Evolutionary conservation across 2,888 invertebrate genomes (phyloP), one percentile per base, ranked within the genome.

Genomic region (Capitulum mitella): DNA sequence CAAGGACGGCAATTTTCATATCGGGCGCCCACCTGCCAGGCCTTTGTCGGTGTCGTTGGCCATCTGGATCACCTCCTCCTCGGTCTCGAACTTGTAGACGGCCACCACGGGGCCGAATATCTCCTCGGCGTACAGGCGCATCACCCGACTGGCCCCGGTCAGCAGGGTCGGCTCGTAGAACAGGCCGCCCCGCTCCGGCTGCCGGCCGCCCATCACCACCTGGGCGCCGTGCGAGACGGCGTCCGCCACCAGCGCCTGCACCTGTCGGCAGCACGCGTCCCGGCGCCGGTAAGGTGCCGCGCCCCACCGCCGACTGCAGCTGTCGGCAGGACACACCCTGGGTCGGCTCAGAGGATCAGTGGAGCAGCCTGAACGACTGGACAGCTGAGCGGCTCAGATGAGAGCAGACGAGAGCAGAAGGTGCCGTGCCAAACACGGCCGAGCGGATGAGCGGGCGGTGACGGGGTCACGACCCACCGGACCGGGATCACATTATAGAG

Each of bases 71-170:
- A 91, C 97, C 85, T 98, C 97, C 34, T 92, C 91, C 87, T 99
- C 98, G 22, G 89, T 90, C 83, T 90, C 90, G 85, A 99, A 97
- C 82, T 89, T 89, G 82, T 64, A 78, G 80, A 82, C 79, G 77
- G 80, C 48, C 76, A 81, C 93, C 6, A 99, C 91, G 0, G 99
- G 99, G 0, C 99, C 99, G 87, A 99, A 99, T 80, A 98, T 93
- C 88, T 99, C 99, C 83, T 95, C 93, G 22, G 87, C 87, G 83
- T 92, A 94, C 76, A 97, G 90, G 79, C 89, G 86, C 93, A 98
- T 98, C n/a, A 92, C 88, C 10, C 54, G 70, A 12, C 75, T 78
- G 51, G 80, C 77, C 26, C 51, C 79, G 0, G 79, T 80, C 19
- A 81, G 78, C 29, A 81, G 64, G 6, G 81, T 81, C 19, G 81